Percentiles rank a stretch among this genome's conserved stretches.
phyloP scores from a whole-genome alignment of 2,888 invertebrate species.

The Phengaris arion region DNA sequence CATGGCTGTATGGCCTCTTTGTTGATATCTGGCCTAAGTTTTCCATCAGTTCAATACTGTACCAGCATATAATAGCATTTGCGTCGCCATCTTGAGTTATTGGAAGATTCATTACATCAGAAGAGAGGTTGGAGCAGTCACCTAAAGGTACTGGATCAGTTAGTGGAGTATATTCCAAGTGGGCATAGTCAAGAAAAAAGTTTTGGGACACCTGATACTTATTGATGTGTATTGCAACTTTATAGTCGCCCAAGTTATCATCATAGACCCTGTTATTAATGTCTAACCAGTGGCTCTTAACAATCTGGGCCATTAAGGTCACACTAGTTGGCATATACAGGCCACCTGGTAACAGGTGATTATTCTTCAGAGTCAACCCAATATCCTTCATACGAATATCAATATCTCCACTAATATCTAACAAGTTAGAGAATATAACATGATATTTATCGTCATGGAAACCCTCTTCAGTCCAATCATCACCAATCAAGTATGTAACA shows the following conservation, averaged over 20 bases:
- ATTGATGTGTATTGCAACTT: constrained; percentile 79
- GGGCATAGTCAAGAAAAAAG: constrained; percentile 68
- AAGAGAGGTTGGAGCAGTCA: constrained; percentile 41
- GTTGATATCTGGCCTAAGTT: constrained; percentile 63
- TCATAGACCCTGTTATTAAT: constrained; percentile 79
- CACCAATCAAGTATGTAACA: constrained; percentile 59
- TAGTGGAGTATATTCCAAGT: constrained; percentile 62
- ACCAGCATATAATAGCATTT: constrained; percentile 79
- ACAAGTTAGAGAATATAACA: constrained; percentile 75
- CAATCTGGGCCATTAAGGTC: constrained; percentile 76
- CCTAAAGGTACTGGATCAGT: constrained; percentile 57
- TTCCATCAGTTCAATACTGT: constrained; percentile 66
- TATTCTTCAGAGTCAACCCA: constrained; percentile 50
- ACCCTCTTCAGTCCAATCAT: constrained; percentile 50
- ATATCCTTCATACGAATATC: constrained; percentile 57
- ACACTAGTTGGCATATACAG: constrained; percentile 76
- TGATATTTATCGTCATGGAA: constrained; percentile 66
- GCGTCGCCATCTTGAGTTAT: constrained; percentile 60
- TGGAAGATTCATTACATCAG: constrained; percentile 49
- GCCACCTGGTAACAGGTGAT: constrained; percentile 64
- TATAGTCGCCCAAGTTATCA: constrained; percentile 74
- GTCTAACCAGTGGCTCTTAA: constrained; percentile 80
- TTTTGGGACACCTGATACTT: constrained; percentile 80
- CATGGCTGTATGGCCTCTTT: constrained; percentile 60
- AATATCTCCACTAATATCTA: constrained; percentile 80